Evolutionary conservation across 30 jellyfish, hydroid and myxozoan genomes (phyloP).

Genomic region (Catostylus mosaicus): DNA sequence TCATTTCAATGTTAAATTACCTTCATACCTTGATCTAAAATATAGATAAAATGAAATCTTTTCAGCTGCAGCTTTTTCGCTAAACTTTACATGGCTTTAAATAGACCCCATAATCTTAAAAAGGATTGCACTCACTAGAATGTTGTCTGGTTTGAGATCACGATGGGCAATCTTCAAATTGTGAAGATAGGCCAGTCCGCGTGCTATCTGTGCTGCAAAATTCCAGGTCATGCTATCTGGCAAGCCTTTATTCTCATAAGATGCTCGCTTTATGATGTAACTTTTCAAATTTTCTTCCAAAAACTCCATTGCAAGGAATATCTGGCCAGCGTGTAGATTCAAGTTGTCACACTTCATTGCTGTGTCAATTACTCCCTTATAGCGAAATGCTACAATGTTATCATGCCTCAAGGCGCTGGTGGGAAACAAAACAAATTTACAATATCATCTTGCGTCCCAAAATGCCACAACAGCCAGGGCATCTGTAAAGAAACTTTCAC

Average conservation of each 20-base stretch:
- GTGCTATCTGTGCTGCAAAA: neutral
- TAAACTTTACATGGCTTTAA: no score
- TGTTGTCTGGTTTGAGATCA: conserved; percentile 11
- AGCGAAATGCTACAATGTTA: conserved; percentile 24
- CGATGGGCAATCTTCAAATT: conserved; percentile 7
- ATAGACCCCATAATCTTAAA: no score
- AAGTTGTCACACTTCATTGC: neutral
- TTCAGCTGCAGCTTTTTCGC: no score
- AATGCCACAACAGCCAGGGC: no score
- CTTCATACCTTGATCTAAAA: no score
- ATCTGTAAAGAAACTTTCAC: no score
- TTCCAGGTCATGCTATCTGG: conserved; percentile 13
- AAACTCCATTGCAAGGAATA: conserved; percentile 6
- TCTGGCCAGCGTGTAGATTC: neutral
- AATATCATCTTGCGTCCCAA: no score
- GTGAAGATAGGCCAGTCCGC: conserved; percentile 13
- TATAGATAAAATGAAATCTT: no score
- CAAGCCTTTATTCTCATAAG: conserved; percentile 1
- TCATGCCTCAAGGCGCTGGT: neutral
- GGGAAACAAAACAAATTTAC: no score
- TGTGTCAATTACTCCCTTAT: neutral
- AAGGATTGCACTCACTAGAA: conserved; percentile 5
- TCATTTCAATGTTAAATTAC: no score
- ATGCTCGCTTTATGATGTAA: neutral
- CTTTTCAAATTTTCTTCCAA: conserved; percentile 1